phyloP scores from a whole-genome alignment of 1,140 invertebrate species.

The Ladona fulva region DNA sequence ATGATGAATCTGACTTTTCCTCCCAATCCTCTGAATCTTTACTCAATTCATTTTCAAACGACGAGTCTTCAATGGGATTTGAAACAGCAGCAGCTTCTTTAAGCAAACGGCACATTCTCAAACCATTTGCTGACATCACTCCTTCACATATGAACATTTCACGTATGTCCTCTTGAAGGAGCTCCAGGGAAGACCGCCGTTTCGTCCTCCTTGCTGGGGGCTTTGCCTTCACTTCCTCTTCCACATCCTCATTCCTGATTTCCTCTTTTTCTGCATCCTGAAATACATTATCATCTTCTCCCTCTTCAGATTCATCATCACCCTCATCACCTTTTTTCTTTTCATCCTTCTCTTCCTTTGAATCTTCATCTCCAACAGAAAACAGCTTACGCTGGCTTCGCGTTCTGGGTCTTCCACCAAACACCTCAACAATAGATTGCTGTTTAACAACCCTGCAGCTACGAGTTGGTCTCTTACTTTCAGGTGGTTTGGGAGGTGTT shows the following conservation, averaged over 20 bases:
- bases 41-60: slow-evolving; percentile 19
- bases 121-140: slow-evolving; percentile 43
- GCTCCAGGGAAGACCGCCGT: slow-evolving; percentile 43
- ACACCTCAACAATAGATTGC: no score
- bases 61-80: slow-evolving; percentile 25
- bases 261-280: slow-evolving; percentile 35
- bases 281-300: slow-evolving; percentile 27
- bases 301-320: slow-evolving; percentile 22
- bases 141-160: slow-evolving; percentile 57
- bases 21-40: slow-evolving; percentile 26
- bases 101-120: slow-evolving; percentile 41
- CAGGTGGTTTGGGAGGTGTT: not conserved
- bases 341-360: slow-evolving; percentile 23
- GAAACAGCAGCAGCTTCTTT: slow-evolving; percentile 23
- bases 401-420: slow-evolving; percentile 10
- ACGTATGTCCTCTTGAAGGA: slow-evolving; percentile 53
- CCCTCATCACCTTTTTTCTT: slow-evolving; percentile 34
- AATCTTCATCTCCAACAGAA: not conserved
- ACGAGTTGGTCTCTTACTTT: not conserved
- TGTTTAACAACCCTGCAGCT: not conserved
- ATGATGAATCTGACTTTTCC: slow-evolving; percentile 27
- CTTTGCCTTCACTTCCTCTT: not conserved
- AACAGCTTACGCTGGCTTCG: not conserved
- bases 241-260: slow-evolving; percentile 24
- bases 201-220: slow-evolving; percentile 26